Percentiles rank a stretch among this genome's conserved stretches.
These are phyloP conservation scores for Clavelina lepadiformis DNA, from an alignment of 23 tunicate genomes.

Conservation along the genomic window DNA sequence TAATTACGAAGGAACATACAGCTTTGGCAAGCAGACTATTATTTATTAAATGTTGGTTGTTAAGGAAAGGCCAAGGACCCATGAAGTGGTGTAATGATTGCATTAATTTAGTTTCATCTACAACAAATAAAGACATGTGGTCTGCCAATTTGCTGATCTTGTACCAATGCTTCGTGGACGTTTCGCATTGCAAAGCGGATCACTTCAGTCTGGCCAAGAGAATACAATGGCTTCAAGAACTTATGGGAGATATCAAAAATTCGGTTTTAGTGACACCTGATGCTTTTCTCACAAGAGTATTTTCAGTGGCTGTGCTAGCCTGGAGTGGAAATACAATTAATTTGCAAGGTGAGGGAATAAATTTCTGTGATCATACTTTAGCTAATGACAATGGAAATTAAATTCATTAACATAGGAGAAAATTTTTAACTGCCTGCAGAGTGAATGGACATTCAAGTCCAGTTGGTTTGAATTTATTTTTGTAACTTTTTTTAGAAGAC, in stretches of 20 bases:
- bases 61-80: constrained; percentile 2
- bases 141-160: background rate
- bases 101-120: background rate
- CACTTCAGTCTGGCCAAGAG: background rate
- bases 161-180: background rate
- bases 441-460: too few relatives aligned
- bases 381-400: too few relatives aligned
- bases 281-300: background rate
- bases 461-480: too few relatives aligned
- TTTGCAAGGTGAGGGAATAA: background rate
- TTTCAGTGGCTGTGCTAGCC: constrained; percentile 9
- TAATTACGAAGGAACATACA: background rate
- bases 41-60: constrained; percentile 15
- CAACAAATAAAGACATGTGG: background rate
- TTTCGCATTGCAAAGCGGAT: background rate
- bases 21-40: background rate
- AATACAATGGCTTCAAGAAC: constrained; percentile 6
- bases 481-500: too few relatives aligned
- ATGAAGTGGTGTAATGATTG: constrained; percentile 1
- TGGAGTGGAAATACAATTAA: constrained; percentile 1
- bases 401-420: too few relatives aligned
- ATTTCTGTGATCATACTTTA: too few relatives aligned
- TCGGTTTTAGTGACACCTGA: background rate
- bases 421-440: too few relatives aligned
- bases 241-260: background rate